Evolutionary conservation across 2,113 vertebrate species (phyloP).

Genomic region (Empidonax traillii): DNA sequence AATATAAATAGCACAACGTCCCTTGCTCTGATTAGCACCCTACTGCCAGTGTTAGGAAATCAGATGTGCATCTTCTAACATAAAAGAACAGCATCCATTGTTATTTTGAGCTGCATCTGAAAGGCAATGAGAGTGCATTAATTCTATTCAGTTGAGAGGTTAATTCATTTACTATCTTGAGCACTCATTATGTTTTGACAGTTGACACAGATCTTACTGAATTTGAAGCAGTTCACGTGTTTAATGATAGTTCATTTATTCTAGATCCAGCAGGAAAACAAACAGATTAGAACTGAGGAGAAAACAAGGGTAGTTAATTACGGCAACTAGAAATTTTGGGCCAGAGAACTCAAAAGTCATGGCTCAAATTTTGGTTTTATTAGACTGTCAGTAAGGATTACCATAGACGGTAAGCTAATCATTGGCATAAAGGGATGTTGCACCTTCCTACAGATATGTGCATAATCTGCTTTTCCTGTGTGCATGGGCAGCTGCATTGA

Average conservation of each 20-base stretch:
- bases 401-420: not conserved
- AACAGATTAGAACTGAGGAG: constrained; percentile 43
- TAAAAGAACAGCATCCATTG: constrained; percentile 43
- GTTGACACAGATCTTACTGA: constrained; percentile 55
- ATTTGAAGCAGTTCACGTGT: constrained; percentile 57
- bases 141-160: constrained; percentile 35
- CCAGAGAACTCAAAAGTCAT: not conserved
- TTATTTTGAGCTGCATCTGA: constrained; percentile 43
- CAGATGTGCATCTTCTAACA: constrained; percentile 15
- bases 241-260: constrained; percentile 63
- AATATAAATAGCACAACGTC: not conserved
- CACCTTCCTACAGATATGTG: not conserved
- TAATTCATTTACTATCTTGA: constrained; percentile 29
- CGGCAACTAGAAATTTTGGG: not conserved
- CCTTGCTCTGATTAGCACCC: not conserved
- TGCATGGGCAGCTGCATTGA: not conserved
- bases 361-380: not conserved
- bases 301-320: constrained; percentile 40
- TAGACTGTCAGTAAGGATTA: not conserved
- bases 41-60: not conserved
- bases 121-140: constrained; percentile 51
- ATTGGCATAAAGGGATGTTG: not conserved
- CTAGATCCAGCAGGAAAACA: constrained; percentile 51
- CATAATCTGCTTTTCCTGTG: not conserved
- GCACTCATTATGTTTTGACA: constrained; percentile 43